Percentiles rank a stretch among this genome's conserved stretches.
These are phyloP conservation scores for Junonia oenone DNA, from an alignment of 2,888 invertebrate species.

Conservation along the genomic window DNA sequence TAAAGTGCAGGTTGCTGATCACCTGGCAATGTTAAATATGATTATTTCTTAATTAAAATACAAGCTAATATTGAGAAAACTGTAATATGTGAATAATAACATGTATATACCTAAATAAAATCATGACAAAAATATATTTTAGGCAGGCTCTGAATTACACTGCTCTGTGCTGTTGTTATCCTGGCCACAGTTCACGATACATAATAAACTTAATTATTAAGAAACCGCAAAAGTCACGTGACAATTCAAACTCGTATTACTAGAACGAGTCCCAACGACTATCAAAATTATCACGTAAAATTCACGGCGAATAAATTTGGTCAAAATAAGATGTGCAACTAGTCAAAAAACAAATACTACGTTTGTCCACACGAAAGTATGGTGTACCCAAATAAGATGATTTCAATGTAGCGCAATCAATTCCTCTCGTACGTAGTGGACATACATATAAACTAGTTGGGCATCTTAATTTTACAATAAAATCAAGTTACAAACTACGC, in stretches of 20 bases:
- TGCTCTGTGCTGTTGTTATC: constrained; percentile 74
- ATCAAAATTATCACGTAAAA: constrained; percentile 63
- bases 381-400: constrained; percentile 33
- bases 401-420: constrained; percentile 50
- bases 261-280: constrained; percentile 35
- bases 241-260: constrained; percentile 57
- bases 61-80: constrained; percentile 81
- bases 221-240: constrained; percentile 62
- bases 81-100: constrained; percentile 80
- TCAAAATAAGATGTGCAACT: constrained; percentile 76
- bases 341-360: constrained; percentile 50
- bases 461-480: constrained; percentile 74
- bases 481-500: constrained; percentile 78
- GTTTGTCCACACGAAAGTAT: constrained; percentile 52
- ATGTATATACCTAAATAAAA: constrained; percentile 81
- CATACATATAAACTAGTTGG: constrained; percentile 56
- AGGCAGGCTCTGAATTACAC: constrained; percentile 77
- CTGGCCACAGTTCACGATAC: constrained; percentile 72
- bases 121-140: constrained; percentile 80
- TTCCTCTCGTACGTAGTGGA: constrained; percentile 55
- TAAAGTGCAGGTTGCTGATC: constrained; percentile 81
- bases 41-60: constrained; percentile 82
- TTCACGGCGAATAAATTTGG: constrained; percentile 63
- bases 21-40: constrained; percentile 81
- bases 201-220: constrained; percentile 70